Conservation (phyloP, 1,140 invertebrate species). For the Tetranychus urticae region DNA sequence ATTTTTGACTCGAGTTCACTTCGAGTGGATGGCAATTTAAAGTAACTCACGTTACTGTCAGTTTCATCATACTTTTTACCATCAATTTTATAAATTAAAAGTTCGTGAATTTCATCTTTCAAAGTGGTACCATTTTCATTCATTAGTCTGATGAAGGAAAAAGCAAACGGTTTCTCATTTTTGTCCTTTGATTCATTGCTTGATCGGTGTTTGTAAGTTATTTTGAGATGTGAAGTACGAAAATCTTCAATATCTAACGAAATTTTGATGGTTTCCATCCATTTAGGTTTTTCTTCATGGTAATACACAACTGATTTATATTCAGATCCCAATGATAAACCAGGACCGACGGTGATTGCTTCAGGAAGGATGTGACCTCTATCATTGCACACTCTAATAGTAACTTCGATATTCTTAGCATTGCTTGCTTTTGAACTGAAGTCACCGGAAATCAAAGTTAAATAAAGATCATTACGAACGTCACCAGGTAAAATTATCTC, state of each 20-base stretch:
- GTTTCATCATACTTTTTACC: conserved; percentile 45
- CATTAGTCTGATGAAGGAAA: conserved; percentile 65
- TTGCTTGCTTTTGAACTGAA: conserved; percentile 48
- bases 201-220: conserved; percentile 61
- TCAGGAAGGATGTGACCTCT: conserved; percentile 39
- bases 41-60: conserved; percentile 33
- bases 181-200: conserved; percentile 47
- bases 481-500: conserved; percentile 75
- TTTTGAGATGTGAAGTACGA: conserved; percentile 65
- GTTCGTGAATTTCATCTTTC: conserved; percentile 48
- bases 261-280: conserved; percentile 76
- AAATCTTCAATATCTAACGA: conserved; percentile 71
- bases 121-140: conserved; percentile 71
- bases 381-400: conserved; percentile 54
- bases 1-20: conserved; percentile 28
- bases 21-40: conserved; percentile 44
- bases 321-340: conserved; percentile 39
- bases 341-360: conserved; percentile 57
- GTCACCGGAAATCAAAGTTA: conserved; percentile 56
- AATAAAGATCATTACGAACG: conserved; percentile 78
- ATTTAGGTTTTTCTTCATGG: conserved; percentile 73
- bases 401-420: conserved; percentile 66
- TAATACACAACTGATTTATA: conserved; percentile 78
- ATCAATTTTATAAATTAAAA: conserved; percentile 79
- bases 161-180: conserved; percentile 65